A percentile compares a stretch with the other conserved stretches of the same genome.
phyloP scores from a whole-genome alignment of 53 echinoderm and acorn worm genomes.

The Patiria pectinifera region DNA sequence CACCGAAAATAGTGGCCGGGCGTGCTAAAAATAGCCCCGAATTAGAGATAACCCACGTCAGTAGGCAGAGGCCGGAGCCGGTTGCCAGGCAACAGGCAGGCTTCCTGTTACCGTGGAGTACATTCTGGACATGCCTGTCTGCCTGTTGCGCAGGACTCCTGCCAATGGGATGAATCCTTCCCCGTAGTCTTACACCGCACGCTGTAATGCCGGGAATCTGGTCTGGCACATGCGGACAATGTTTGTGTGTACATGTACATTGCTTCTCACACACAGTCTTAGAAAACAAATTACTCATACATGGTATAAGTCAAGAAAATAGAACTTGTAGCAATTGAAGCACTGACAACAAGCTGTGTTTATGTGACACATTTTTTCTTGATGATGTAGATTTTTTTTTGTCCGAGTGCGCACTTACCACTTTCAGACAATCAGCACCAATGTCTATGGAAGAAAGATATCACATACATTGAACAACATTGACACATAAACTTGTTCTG shows the following conservation, averaged over 20 bases:
- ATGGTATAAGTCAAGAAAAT: not conserved
- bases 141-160: constrained; percentile 45
- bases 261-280: not conserved
- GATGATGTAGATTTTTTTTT: not conserved
- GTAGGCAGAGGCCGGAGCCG: constrained; percentile 30
- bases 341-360: not conserved
- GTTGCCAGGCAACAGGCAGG: constrained; percentile 51
- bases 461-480: no score
- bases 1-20: constrained; percentile 26
- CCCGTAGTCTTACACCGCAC: not conserved
- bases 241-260: not conserved
- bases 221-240: not conserved
- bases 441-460: no score
- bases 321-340: not conserved
- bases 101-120: constrained; percentile 41
- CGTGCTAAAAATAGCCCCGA: constrained; percentile 51
- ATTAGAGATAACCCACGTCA: constrained; percentile 55
- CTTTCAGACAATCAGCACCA: no score
- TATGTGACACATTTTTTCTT: not conserved
- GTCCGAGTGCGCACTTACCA: no score
- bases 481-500: no score
- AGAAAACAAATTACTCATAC: not conserved
- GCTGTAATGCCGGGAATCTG: constrained; percentile 31
- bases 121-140: constrained; percentile 64
- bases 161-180: not conserved